Percentiles rank a stretch among this genome's conserved stretches.
phyloP scores from a whole-genome alignment of 37 sponge, comb jelly and placozoan species.

The Hexactinellida sp. region DNA sequence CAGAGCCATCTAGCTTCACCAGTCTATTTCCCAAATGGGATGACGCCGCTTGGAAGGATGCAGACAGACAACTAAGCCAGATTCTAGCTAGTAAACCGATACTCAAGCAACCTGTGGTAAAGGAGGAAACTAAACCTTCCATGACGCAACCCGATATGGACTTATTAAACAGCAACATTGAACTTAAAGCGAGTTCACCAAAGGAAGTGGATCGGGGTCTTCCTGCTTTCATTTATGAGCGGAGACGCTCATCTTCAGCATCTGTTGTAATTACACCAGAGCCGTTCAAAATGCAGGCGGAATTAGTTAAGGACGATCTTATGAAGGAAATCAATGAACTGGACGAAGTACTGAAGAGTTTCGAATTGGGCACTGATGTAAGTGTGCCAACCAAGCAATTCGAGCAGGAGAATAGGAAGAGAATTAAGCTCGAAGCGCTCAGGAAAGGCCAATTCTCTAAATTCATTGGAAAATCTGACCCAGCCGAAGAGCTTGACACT shows the following conservation, averaged over 20 bases:
- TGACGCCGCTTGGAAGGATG: not conserved
- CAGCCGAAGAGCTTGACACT: not conserved
- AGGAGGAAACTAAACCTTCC: no score
- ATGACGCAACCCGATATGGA: no score
- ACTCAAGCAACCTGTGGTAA: not conserved
- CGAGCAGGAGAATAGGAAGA: not conserved
- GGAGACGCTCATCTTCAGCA: not conserved
- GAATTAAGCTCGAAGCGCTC: not conserved
- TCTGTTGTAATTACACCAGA: not conserved
- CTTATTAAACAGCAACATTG: not conserved
- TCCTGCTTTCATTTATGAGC: not conserved
- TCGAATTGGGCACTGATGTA: not conserved
- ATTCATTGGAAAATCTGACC: not conserved
- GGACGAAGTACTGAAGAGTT: not conserved
- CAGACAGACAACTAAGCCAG: not conserved
- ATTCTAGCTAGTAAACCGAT: not conserved
- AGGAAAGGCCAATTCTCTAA: not conserved
- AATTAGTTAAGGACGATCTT: not conserved
- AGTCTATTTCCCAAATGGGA: not conserved
- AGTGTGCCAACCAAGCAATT: not conserved
- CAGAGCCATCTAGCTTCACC: constrained; percentile 6
- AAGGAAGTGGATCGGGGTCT: not conserved
- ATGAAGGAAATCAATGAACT: constrained; percentile 1
- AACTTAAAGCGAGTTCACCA: not conserved
- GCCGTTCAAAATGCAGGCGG: not conserved